Evolutionary conservation across 1,140 invertebrate genomes (phyloP).

Genomic region (Bombus breviceps): DNA sequence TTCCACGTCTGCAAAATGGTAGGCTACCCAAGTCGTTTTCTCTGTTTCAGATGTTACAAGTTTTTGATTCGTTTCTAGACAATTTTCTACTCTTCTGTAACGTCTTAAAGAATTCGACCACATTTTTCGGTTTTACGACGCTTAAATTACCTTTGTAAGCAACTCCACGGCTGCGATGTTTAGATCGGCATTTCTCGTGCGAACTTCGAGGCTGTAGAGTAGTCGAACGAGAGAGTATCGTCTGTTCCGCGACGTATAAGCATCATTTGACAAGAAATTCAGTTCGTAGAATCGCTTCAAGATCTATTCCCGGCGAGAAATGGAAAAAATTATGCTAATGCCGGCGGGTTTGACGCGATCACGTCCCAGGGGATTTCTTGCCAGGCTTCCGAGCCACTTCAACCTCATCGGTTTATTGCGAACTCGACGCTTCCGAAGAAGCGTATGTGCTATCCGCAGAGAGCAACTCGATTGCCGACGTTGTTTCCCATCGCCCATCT

Average conservation of each 20-base stretch:
- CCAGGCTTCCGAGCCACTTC: neutral
- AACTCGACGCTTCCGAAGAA: neutral
- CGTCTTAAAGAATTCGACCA: neutral
- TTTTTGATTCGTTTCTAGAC: neutral
- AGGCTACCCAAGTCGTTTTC: neutral
- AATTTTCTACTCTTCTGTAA: neutral
- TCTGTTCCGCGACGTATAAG: conserved; percentile 1
- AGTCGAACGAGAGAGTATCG: neutral
- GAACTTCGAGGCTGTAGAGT: neutral
- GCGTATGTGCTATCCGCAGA: neutral
- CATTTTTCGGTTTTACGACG: conserved; percentile 15
- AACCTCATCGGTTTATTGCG: conserved; percentile 5
- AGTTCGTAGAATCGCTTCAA: conserved; percentile 16
- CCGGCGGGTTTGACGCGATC: conserved; percentile 12
- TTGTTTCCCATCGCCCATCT: conserved; percentile 51
- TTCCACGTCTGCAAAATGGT: neutral
- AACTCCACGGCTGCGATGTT: neutral
- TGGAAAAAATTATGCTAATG: conserved; percentile 41
- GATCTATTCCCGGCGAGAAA: neutral
- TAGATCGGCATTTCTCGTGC: neutral
- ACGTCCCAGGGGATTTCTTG: conserved; percentile 30
- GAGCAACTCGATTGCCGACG: neutral
- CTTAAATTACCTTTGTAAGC: neutral
- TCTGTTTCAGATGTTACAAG: neutral
- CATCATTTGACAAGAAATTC: conserved; percentile 24